Conservation (phyloP, 2,888 invertebrate species). For the Zelleria hepariella region DNA sequence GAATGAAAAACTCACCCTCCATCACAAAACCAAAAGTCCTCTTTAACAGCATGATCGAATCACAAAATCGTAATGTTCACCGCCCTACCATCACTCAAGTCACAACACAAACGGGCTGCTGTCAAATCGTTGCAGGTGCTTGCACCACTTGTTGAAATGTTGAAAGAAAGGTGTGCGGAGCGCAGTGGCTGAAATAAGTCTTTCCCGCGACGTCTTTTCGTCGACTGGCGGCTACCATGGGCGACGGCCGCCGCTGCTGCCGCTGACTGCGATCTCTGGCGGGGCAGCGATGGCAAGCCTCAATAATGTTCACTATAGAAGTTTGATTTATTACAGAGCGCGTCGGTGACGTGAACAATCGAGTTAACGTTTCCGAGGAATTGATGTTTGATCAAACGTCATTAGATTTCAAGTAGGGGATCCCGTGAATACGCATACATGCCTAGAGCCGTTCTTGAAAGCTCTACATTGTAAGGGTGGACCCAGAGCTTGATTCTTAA, state of each 20-base stretch:
- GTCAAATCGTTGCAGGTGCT: neutral
- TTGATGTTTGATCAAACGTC: too few species aligned
- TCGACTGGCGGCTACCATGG: neutral
- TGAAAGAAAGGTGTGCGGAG: neutral
- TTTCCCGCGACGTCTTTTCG: neutral
- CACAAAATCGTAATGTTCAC: constrained; percentile 31
- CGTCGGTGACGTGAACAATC: too few species aligned
- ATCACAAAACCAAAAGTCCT: constrained; percentile 50
- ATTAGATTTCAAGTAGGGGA: too few species aligned
- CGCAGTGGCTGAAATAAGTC: neutral
- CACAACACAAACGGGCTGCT: constrained; percentile 30
- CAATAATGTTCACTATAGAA: neutral
- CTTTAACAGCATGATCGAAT: constrained; percentile 25
- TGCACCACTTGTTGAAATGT: neutral
- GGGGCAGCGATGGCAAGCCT: neutral
- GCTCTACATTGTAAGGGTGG: too few species aligned
- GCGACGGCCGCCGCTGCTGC: neutral
- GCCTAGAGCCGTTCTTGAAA: too few species aligned
- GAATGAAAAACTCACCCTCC: constrained; percentile 40
- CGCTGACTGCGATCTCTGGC: neutral
- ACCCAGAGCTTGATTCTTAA: too few species aligned
- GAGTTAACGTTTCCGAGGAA: too few species aligned
- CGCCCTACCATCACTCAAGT: constrained; percentile 61
- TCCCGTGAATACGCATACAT: too few species aligned
- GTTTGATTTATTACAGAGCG: neutral